Conservation (phyloP, 2,113 vertebrate species). For the Lagopus muta region DNA sequence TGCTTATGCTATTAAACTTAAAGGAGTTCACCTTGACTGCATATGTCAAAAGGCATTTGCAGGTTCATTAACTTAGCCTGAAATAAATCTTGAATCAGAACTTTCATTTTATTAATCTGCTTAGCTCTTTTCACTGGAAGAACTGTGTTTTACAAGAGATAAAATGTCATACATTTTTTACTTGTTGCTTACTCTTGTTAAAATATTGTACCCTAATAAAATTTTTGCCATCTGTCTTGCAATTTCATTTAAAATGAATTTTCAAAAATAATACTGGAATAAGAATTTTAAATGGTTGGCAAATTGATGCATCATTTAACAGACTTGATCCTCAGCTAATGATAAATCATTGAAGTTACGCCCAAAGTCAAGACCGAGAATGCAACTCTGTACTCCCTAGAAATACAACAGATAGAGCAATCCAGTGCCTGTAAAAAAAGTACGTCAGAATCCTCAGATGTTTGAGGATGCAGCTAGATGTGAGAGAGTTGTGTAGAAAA, state of each 20-base stretch:
- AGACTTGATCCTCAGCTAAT: not conserved
- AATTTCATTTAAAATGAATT: not conserved
- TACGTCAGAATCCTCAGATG: not conserved
- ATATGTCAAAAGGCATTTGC: not conserved
- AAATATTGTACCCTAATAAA: not conserved
- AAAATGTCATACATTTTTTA: not conserved
- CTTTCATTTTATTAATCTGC: not conserved
- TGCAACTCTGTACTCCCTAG: rapidly evolving
- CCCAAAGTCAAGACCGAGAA: not conserved
- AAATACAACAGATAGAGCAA: not conserved
- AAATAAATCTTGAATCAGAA: not conserved
- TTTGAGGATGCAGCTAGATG: not conserved
- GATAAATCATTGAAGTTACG: not conserved
- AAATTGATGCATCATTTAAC: not conserved
- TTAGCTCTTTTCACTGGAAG: not conserved
- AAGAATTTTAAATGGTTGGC: not conserved
- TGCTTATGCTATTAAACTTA: not conserved
- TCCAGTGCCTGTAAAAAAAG: not conserved
- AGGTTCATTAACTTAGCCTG: not conserved
- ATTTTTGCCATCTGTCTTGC: not conserved
- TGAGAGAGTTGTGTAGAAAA: not conserved
- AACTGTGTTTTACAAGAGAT: not conserved
- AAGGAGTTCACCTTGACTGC: not conserved
- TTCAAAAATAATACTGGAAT: not conserved
- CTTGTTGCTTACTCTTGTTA: not conserved